A percentile compares a stretch with the other conserved stretches of the same genome.
These are phyloP conservation scores for Bombus soroeensis DNA, from an alignment of 1,140 invertebrate genomes.

Conservation along the genomic window DNA sequence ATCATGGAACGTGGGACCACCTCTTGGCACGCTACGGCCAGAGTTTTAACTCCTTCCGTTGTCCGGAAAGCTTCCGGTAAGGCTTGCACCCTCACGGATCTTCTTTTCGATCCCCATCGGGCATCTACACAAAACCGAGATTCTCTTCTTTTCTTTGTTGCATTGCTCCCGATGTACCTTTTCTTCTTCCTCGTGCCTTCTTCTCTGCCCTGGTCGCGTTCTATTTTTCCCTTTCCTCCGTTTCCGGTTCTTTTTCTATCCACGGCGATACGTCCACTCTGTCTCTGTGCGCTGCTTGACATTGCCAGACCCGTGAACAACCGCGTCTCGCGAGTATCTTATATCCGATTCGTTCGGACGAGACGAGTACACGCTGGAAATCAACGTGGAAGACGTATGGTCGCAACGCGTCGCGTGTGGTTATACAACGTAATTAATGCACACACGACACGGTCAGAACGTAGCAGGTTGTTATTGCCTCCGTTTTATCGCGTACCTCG, in stretches of 20 bases:
- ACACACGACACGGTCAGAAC: background rate
- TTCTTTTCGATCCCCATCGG: background rate
- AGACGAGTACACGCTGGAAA: background rate
- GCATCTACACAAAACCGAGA: background rate
- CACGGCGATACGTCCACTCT: background rate
- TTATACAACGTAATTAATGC: constrained; percentile 37
- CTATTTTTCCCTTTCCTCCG: too few relatives aligned
- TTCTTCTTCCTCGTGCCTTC: background rate
- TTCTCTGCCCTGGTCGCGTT: too few relatives aligned
- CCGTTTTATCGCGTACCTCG: background rate
- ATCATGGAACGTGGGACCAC: constrained; percentile 67
- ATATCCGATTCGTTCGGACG: background rate
- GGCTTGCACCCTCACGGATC: constrained; percentile 29
- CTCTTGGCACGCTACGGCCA: constrained; percentile 36
- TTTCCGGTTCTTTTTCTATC: too few relatives aligned
- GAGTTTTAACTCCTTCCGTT: constrained; percentile 52
- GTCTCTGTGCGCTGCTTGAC: too few relatives aligned
- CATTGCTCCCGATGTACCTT: background rate
- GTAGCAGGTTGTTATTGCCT: constrained; percentile 18
- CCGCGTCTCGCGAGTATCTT: too few relatives aligned
- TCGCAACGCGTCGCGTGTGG: constrained; percentile 29
- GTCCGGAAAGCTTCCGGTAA: constrained; percentile 58
- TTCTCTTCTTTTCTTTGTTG: background rate
- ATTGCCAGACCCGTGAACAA: too few relatives aligned
- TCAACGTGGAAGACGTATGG: background rate